phyloP scores from a whole-genome alignment of 2,888 invertebrate genomes.

The Gari tellinella region DNA sequence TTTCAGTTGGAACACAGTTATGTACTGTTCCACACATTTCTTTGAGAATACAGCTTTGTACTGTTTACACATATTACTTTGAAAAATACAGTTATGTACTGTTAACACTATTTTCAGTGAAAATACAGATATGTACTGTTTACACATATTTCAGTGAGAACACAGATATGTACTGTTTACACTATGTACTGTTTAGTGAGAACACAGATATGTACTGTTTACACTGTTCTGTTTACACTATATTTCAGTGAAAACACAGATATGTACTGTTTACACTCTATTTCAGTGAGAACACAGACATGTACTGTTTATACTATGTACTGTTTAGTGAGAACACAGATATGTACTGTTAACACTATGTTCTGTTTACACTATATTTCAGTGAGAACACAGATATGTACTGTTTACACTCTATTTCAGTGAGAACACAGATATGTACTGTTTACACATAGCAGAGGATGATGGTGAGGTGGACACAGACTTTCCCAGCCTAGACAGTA shows the following conservation, averaged over 20 bases:
- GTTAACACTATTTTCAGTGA: slow-evolving; percentile 88
- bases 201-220: slow-evolving; percentile 91
- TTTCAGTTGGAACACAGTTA: slow-evolving; percentile 87
- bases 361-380: slow-evolving; percentile 47
- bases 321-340: slow-evolving; percentile 87
- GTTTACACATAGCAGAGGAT: slow-evolving; percentile 97
- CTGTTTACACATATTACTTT: too few species aligned
- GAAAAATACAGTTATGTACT: slow-evolving; percentile 89
- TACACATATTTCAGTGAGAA: slow-evolving; percentile 98
- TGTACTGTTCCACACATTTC: slow-evolving; percentile 95
- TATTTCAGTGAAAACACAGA: slow-evolving; percentile 86
- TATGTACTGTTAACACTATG: slow-evolving; percentile 92
- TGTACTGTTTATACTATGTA: too few species aligned
- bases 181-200: too few species aligned
- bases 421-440: slow-evolving; percentile 89
- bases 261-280: slow-evolving; percentile 94
- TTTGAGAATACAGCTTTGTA: too few species aligned
- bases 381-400: slow-evolving; percentile 89
- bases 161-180: too few species aligned
- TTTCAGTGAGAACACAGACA: slow-evolving; percentile 99
- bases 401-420: slow-evolving; percentile 87
- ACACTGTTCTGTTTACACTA: too few species aligned
- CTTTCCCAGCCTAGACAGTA: slow-evolving; percentile 94
- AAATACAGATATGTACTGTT: slow-evolving; percentile 90
- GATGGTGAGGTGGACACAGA: slow-evolving; percentile 97